Evolutionary conservation across 1,140 invertebrate species (phyloP).

Genomic region (Trichonephila clavata): DNA sequence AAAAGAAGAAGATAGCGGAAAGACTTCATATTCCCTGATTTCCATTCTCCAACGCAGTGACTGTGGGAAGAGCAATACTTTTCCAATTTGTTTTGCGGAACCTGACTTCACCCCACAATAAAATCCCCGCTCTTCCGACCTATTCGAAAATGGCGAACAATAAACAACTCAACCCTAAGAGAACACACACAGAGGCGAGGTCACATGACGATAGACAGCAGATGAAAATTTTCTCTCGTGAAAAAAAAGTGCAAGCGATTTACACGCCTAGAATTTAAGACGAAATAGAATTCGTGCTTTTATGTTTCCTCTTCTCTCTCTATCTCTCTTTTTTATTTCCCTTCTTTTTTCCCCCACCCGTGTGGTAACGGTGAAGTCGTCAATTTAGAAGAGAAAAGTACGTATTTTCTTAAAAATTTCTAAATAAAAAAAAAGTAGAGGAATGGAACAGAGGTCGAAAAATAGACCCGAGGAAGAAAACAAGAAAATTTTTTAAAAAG

Average conservation of each 20-base stretch:
- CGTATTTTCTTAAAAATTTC: background rate
- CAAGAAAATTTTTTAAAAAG: background rate
- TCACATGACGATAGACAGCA: background rate
- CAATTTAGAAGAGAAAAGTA: background rate
- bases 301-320: background rate
- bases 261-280: background rate
- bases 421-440: background rate
- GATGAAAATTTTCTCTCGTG: background rate
- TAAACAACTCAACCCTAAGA: background rate
- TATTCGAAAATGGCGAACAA: background rate
- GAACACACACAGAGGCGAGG: background rate
- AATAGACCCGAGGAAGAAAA: background rate
- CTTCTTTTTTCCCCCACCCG: background rate
- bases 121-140: background rate
- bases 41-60: background rate
- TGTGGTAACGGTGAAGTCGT: background rate
- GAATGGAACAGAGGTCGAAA: background rate
- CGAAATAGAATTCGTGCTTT: conserved; percentile 15
- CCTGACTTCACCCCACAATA: background rate
- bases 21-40: too few relatives aligned
- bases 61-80: background rate
- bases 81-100: background rate
- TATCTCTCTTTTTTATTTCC: too few relatives aligned
- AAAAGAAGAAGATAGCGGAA: too few relatives aligned
- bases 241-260: conserved; percentile 5